phyloP scores from a whole-genome alignment of 2,797 vertebrate genomes.

The Sebastes cheni region DNA sequence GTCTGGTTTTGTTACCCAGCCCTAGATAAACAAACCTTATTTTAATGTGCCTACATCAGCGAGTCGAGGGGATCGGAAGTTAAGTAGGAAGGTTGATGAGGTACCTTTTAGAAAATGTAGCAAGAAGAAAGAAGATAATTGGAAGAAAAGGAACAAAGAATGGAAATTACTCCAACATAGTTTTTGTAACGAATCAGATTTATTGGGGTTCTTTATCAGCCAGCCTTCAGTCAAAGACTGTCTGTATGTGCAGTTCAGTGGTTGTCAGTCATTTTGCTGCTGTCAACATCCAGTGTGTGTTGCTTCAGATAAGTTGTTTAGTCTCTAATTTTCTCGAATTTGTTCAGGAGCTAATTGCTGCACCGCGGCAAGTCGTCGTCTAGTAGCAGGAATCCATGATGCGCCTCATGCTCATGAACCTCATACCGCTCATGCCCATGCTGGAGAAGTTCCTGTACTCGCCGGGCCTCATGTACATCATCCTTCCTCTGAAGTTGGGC shows the following conservation, averaged over 20 bases:
- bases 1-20: neutral
- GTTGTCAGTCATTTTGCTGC: neutral
- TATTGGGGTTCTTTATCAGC: slow-evolving; percentile 9
- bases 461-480: slow-evolving; percentile 61
- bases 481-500: slow-evolving; percentile 51
- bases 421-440: slow-evolving; percentile 32
- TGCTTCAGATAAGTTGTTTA: neutral
- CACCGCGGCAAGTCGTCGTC: neutral
- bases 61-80: neutral
- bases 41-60: neutral
- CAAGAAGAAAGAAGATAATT: neutral
- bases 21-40: neutral
- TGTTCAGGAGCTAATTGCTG: neutral
- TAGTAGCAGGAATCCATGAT: slow-evolving; percentile 59
- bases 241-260: neutral
- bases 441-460: slow-evolving; percentile 58
- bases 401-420: slow-evolving; percentile 56
- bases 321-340: neutral
- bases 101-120: neutral
- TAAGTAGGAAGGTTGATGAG: neutral
- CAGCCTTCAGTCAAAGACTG: neutral
- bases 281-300: neutral
- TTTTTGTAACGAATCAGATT: neutral
- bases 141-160: neutral
- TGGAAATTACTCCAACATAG: neutral